These are phyloP conservation scores for Marcusenius ussheri DNA, from an alignment of 2,113 vertebrate species.

Conservation along the genomic window DNA sequence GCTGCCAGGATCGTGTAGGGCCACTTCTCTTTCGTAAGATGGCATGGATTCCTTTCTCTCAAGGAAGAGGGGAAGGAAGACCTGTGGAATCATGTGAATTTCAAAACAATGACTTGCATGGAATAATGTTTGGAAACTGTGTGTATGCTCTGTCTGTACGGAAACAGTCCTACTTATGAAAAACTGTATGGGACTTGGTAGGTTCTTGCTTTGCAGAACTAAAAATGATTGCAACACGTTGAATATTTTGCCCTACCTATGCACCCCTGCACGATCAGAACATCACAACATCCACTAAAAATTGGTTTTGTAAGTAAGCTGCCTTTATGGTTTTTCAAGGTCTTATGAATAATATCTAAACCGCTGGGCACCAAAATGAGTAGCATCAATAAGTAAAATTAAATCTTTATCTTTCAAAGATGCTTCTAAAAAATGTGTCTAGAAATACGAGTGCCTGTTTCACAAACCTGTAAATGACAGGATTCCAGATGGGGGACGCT, in stretches of 20 bases:
- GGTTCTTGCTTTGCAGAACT: neutral
- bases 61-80: neutral
- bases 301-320: neutral
- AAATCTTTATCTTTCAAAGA: neutral
- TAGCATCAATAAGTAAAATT: neutral
- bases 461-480: conserved; percentile 27
- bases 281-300: neutral
- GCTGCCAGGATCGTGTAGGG: conserved; percentile 5
- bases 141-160: neutral
- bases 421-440: neutral
- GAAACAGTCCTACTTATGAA: neutral
- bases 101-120: neutral
- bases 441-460: conserved; percentile 26
- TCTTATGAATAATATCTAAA: neutral
- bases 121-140: neutral
- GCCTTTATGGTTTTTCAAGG: neutral
- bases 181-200: neutral
- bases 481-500: conserved; percentile 13
- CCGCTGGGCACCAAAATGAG: neutral
- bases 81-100: neutral
- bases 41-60: neutral
- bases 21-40: conserved; percentile 12
- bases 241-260: neutral
- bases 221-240: neutral
- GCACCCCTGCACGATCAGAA: neutral